Evolutionary conservation across 2,888 invertebrate species (phyloP), one percentile per base, ranked within the genome.

Genomic region (Brenthis hecate): DNA sequence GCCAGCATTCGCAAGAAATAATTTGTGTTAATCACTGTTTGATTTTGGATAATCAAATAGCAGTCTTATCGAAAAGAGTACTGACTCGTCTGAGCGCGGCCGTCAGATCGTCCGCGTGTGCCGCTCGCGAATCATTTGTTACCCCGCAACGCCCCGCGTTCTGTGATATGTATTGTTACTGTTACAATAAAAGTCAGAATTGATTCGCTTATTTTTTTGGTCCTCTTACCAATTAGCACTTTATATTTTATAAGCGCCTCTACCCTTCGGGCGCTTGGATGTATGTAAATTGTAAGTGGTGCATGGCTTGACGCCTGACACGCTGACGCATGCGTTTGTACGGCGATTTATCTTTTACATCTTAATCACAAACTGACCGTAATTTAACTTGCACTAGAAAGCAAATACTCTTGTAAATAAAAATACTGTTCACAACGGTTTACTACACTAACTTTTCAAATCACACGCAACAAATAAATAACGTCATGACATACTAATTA

Each of bases 81-180:
- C 81, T 84, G 83, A 80, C 84, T 84, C 84, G 82, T 79, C 84
- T 83, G 84, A 81, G 83, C 83, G 85, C 85, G 86, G 82, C 83
- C 76, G 77, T 77, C 78, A 83, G 83, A 81, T 82, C 76, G 77
- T 77, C 78, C 74, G 79, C 76, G 78, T 81, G 82, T 84, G 82
- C 85, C 87, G 85, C 84, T 83, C 85, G 83, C 85, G 83, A 83
- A 85, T 81, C 78, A 80, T 80, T 80, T 82, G 82, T 81, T 82
- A 85, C 89, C 92, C 91, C 90, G 87, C 89, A 91, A 89, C 91
- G 92, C 92, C 91, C 91, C 92, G 92, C 92, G 92, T 91, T 91
- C 92, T 92, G 92, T 92, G 92, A 92, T 92, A 92, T 89, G 88
- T 90, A 90, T 88, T 91, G 89, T 92, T 92, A 91, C 82, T 91